Conservation (phyloP, 2,113 vertebrate genomes). For the Callipepla squamata region DNA sequence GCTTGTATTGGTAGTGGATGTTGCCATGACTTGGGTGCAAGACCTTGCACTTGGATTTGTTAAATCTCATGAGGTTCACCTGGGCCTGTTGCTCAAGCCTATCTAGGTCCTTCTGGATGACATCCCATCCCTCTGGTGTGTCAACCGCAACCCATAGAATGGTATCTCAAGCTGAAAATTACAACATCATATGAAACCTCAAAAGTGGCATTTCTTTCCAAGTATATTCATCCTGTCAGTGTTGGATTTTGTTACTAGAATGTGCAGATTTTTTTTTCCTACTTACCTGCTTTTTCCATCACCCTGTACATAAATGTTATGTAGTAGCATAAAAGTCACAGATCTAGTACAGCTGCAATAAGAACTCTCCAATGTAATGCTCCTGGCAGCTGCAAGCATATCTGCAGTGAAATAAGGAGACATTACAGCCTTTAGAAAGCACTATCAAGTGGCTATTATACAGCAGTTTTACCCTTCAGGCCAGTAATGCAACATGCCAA, state of each 20-base stretch:
- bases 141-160: not conserved
- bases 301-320: not conserved
- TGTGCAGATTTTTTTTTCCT: not conserved
- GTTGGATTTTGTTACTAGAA: not conserved
- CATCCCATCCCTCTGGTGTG: too few species aligned
- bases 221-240: not conserved
- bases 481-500: not conserved
- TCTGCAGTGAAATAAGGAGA: conserved; percentile 35
- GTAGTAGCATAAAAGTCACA: conserved; percentile 30
- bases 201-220: not conserved
- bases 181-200: not conserved
- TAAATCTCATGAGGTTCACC: too few species aligned
- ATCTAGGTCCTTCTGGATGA: too few species aligned
- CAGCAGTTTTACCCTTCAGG: conserved; percentile 28
- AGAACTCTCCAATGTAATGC: conserved; percentile 44
- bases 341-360: not conserved
- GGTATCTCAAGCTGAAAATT: not conserved
- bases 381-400: conserved; percentile 33
- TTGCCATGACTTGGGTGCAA: too few species aligned
- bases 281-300: not conserved
- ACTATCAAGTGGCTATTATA: conserved; percentile 29
- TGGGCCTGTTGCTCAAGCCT: too few species aligned
- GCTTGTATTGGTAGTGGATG: too few species aligned
- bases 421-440: conserved; percentile 13
- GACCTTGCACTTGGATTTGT: too few species aligned